Conservation (phyloP, 2,113 vertebrate genomes). For the Arizona elegans region DNA sequence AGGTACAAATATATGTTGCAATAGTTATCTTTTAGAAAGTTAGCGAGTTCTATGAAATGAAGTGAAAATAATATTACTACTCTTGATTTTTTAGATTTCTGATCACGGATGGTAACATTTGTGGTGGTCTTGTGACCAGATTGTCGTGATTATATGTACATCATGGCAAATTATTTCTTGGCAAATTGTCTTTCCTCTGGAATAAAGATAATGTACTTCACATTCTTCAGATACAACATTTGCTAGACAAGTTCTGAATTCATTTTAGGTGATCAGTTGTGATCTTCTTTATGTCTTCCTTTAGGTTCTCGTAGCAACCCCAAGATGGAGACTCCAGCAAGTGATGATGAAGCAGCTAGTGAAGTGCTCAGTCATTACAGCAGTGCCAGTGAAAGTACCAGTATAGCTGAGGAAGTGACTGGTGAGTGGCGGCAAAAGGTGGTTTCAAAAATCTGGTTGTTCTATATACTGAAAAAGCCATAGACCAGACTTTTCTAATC, state of each 20-base stretch:
- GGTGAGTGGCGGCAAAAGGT: conserved; percentile 64
- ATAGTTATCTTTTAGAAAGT: neutral
- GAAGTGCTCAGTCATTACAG: conserved; percentile 87
- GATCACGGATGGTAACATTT: neutral
- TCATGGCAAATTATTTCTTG: neutral
- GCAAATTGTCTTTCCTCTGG: neutral
- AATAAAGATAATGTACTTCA: neutral
- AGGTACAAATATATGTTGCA: neutral
- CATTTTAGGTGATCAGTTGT: neutral
- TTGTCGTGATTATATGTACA: neutral
- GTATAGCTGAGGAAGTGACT: conserved; percentile 78
- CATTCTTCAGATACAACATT: neutral
- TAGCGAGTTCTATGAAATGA: neutral
- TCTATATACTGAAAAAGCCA: neutral
- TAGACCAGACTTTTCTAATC: neutral
- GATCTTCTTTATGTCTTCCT: neutral
- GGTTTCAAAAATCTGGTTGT: neutral
- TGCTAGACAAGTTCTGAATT: neutral
- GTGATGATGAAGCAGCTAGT: conserved; percentile 87
- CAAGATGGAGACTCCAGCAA: conserved; percentile 80
- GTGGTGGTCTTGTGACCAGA: too few relatives aligned
- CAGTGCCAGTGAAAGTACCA: conserved; percentile 83
- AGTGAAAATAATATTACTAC: neutral
- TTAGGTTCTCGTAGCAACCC: conserved; percentile 72
- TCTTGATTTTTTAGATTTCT: neutral